Conservation (phyloP, 2,113 vertebrate species). For the Cisticola juncidis region DNA sequence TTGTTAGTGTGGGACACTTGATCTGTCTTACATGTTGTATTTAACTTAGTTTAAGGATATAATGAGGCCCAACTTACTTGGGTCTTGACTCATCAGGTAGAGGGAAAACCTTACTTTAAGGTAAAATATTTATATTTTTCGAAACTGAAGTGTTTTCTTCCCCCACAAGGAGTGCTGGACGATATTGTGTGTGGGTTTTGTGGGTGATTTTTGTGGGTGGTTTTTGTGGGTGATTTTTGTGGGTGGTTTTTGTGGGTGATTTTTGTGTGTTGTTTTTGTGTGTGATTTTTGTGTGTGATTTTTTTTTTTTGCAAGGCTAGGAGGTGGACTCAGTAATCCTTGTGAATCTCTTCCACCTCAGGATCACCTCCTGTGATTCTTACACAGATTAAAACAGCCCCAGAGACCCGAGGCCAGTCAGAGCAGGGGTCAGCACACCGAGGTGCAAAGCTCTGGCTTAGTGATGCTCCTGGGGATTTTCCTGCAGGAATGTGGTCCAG, state of each 20-base stretch:
- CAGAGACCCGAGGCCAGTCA: not conserved
- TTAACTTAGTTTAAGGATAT: not conserved
- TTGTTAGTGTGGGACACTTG: not conserved
- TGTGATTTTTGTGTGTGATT: too few species aligned
- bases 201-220: too few species aligned
- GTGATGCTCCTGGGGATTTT: not conserved
- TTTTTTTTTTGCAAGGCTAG: too few species aligned
- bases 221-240: too few species aligned
- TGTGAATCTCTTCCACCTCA: not conserved
- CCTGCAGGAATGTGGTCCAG: not conserved
- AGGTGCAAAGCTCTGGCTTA: not conserved
- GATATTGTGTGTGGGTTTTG: not conserved
- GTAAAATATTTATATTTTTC: not conserved
- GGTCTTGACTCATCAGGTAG: not conserved
- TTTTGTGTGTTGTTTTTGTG: too few species aligned
- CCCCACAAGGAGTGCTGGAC: not conserved
- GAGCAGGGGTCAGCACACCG: rapidly evolving
- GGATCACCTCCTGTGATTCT: not conserved
- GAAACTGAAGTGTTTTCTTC: rapidly evolving
- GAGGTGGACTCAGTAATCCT: not conserved
- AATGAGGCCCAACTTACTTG: not conserved
- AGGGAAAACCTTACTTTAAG: not conserved
- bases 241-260: too few species aligned
- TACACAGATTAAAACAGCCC: not conserved
- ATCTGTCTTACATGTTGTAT: not conserved